Evolutionary conservation across 2,888 invertebrate genomes (phyloP), one percentile per base, ranked within the genome.

Genomic region (Digitonthophagus gazella): DNA sequence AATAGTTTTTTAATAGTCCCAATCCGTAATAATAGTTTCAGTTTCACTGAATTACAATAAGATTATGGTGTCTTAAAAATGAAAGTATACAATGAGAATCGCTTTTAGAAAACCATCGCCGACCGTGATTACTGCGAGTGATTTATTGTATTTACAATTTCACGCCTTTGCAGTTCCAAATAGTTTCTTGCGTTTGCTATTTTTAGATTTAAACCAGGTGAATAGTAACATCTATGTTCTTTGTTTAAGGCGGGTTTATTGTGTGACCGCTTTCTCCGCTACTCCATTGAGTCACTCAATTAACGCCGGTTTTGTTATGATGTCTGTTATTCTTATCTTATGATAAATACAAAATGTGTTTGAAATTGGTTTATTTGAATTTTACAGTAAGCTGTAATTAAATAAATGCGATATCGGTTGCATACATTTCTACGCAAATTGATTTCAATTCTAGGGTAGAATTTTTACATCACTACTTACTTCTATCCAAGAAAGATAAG

Each of bases 401-500:
- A n/a, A n/a, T n/a, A n/a, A n/a, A n/a, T 44, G 28, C 11, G 1
- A 44, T 44, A 2, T 44, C 1, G 28, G 28, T 44, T 44, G 28
- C 28, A 44, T 44, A 44, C 6, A 22, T 22, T 22, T 22, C 22
- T 4, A 4, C 22, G 22, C 22, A 22, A 22, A 22, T 22, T 22
- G n/a, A 22, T 22, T 22, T 22, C 6, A 22, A 3, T 22, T 4
- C 22, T 22, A 22, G 22, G 3, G 3, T 22, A 22, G 3, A 22
- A 22, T 58, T 16, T 20, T n/a, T 16, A 63, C 64, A 65, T 68
- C 68, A 19, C 64, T 20, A 20, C 64, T 20, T 6, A 56, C 16
- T 20, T 64, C 55, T n/a, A 68, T 64, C 64, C 68, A 68, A 2
- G 22, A 5, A 6, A 65, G 15, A 65, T 68, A 68, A 57, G 20